Conservation (phyloP, 2,797 vertebrate species). For the Menidia menidia region DNA sequence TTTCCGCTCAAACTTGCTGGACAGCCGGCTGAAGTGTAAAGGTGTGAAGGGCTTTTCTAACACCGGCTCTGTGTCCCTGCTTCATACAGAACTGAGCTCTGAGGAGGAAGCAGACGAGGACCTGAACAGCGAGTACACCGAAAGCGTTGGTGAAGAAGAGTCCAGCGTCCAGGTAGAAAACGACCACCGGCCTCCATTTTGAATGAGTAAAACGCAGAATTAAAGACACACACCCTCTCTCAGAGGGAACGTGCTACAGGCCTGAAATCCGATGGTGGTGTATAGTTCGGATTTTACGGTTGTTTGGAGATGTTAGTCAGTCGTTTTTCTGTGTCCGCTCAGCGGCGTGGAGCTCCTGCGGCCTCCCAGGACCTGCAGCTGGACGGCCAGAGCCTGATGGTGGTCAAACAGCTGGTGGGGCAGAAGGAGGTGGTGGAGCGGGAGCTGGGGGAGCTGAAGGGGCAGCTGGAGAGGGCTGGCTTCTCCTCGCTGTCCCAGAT, state of each 20-base stretch:
- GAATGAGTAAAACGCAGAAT: not conserved
- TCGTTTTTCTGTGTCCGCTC: constrained; percentile 7
- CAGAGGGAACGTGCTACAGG: no score
- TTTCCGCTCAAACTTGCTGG: no score
- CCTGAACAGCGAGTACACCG: constrained; percentile 75
- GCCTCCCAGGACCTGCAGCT: constrained; percentile 14
- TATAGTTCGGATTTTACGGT: no score
- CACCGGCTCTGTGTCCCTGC: not conserved
- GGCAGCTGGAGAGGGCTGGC: constrained; percentile 88
- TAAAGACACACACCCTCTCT: not conserved
- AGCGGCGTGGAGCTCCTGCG: constrained; percentile 44
- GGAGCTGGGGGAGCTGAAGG: constrained; percentile 88
- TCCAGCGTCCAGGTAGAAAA: constrained; percentile 56
- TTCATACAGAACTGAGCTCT: constrained; percentile 47
- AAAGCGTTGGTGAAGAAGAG: constrained; percentile 82
- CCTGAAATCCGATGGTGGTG: no score
- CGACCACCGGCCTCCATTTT: not conserved
- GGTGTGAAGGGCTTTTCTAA: not conserved
- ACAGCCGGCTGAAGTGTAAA: no score
- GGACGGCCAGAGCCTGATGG: constrained; percentile 73
- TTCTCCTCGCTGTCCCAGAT: constrained; percentile 90
- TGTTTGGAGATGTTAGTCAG: no score
- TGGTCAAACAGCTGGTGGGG: constrained; percentile 81
- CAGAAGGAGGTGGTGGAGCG: constrained; percentile 84
- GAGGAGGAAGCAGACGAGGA: constrained; percentile 72